Base-by-base conservation (phyloP, 2,888 invertebrate species). In the Nudaria mundana region DNA sequence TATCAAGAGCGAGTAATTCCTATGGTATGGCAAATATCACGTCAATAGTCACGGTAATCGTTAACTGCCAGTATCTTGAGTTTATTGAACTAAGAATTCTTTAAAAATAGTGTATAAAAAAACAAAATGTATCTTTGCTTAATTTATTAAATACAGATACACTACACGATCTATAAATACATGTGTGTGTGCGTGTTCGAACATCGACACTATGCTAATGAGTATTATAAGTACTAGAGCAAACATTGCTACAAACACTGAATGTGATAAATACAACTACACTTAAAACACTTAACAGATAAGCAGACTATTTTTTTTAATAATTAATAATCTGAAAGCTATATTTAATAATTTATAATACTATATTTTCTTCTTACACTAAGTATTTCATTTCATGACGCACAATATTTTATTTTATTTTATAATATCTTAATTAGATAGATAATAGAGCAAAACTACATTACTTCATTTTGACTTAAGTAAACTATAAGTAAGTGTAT, bases 151-250 rank as follows among this genome's bases (percentile, higher is more conserved):
- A 58, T 63, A 25, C 8, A 3, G 24, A 29, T 26, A 56, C 52
- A 48, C 63, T 70, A 72, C 70, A 69, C 67, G n/a, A 52, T 44
- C 53, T 59, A 67, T 61, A 52, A 7, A 47, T 59, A 56, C 48
- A 13, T 71, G 68, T 56, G 58, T 75, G 71, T 78, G 75, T 76
- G 78, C 75, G 78, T 77, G 76, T 75, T 57, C 70, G 69, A 59
- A 63, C 49, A 56, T 48, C 45, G 30, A 43, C 40, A 30, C 35
- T 73, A 79, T 24, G 54, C 36, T 84, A 85, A 81, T 87, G 87
- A 87, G 87, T 87, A 87, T 87, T 87, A 71, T 48, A 67, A 72
- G 87, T 87, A 87, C 86, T 76, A 76, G 64, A 58, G 66, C 58
- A 51, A 42, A 65, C 58, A 52, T 50, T 55, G 63, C 63, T 66